Percentiles rank a stretch among this genome's conserved stretches.
Conservation (phyloP, 2,888 invertebrate species). For the Eupithecia subumbrata region DNA sequence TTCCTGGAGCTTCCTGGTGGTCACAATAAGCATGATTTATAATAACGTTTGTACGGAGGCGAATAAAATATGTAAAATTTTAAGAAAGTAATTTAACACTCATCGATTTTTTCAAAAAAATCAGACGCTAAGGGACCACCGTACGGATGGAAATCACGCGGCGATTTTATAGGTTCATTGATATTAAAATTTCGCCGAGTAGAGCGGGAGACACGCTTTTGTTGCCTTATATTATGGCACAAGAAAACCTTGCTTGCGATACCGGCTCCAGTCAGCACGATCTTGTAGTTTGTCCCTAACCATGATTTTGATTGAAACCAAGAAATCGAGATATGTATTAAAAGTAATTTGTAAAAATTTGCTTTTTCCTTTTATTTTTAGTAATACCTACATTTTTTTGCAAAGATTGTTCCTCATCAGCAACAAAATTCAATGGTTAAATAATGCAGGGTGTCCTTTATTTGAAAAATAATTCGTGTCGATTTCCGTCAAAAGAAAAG, state of each 20-base stretch:
- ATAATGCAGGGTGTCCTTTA: no score
- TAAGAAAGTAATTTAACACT: background rate
- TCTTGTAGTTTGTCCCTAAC: background rate
- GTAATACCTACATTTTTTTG: no score
- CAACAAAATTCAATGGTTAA: no score
- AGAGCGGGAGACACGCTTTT: background rate
- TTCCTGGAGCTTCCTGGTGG: conserved; percentile 21
- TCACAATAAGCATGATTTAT: conserved; percentile 25
- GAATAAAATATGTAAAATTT: background rate
- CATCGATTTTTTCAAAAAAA: no score
- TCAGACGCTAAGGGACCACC: background rate
- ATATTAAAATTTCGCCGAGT: no score
- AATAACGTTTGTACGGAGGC: background rate
- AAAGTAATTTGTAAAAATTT: no score
- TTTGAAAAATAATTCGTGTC: no score
- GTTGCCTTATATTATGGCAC: background rate
- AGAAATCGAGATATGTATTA: no score
- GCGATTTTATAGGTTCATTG: background rate
- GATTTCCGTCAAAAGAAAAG: no score
- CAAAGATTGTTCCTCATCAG: no score
- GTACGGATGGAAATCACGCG: background rate
- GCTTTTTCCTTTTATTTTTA: no score
- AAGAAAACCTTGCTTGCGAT: background rate
- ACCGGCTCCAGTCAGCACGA: background rate
- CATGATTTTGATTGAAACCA: background rate